Base-by-base conservation (phyloP, 2,888 invertebrate species). In the Lamellibrachia columna region DNA sequence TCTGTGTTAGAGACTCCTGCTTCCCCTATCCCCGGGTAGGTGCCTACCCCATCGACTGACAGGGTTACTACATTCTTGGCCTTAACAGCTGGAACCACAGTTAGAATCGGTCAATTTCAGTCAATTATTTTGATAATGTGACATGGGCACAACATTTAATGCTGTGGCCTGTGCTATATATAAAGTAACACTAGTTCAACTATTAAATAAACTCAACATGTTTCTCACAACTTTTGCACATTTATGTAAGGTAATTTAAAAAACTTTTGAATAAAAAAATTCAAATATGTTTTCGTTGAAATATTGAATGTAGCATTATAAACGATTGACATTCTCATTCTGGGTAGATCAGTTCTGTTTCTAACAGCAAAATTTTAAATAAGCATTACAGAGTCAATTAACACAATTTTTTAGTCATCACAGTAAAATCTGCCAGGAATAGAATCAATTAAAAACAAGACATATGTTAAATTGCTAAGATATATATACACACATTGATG, bases 51-150 rank as follows among this genome's bases (percentile, higher is more conserved):
- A 96, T 99, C 98, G 1, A 99, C 98, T 0, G 98, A 98, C 92
- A 99, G 97, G 0, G 98, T 98, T 7, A 99, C 98, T 52, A 99
- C 98, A 96, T 98, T 98, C 96, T 98, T 98, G n/a, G 98, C 98
- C 96, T 99, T 99, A 58, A 98, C 94, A 58, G 95, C 96, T 96
- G 94, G 15, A 52, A 91, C 91, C 52, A 52, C 91, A 91, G 28
- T 22, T 75, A n/a, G 15, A 75, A 75, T 55, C 40, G 55, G 8
- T 55, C 1, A 9, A 55, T 40, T 40, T 40, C 40, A 1, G 90
- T 15, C 90, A n/a, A 22, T n/a, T 90, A 22, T 90, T 90, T n/a
- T 90, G 15, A 15, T 90, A 15, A 90, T 22, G 15, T 90, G 90
- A 90, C 15, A 90, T 40, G 40, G 40, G 40, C 40, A 40, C 40